phyloP scores from a whole-genome alignment of 2,113 vertebrate genomes.

The Polypterus senegalus region DNA sequence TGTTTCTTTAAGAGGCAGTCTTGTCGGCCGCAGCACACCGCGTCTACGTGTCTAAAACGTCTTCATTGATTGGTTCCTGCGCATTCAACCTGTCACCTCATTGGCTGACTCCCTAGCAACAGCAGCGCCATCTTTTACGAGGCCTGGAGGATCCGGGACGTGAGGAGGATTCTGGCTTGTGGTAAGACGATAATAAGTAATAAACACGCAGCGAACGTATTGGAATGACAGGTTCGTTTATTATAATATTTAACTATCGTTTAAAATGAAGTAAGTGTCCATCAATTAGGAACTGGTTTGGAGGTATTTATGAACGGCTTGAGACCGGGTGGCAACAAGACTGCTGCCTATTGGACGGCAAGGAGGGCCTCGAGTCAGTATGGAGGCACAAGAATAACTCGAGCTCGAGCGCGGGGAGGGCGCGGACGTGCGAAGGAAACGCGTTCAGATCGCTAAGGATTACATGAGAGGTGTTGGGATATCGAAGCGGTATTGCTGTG shows the following conservation, averaged over 20 bases:
- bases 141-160: slow-evolving; percentile 22
- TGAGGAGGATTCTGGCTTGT: slow-evolving; percentile 11
- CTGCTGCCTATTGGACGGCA: slow-evolving; percentile 56
- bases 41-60: slow-evolving; percentile 51
- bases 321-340: slow-evolving; percentile 61
- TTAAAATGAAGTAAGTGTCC: slow-evolving; percentile 8
- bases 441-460: too few relatives aligned
- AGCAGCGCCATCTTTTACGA: slow-evolving; percentile 45
- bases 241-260: not conserved
- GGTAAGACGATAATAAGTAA: slow-evolving; percentile 16
- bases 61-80: slow-evolving; percentile 30
- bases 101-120: slow-evolving; percentile 43
- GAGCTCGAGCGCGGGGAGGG: slow-evolving; percentile 21
- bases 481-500: too few relatives aligned
- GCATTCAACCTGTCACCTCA: slow-evolving; percentile 30
- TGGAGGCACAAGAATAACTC: slow-evolving; percentile 44
- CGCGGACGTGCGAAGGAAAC: slow-evolving; percentile 9
- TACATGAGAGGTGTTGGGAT: too few relatives aligned
- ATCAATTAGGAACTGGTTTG: slow-evolving; percentile 17
- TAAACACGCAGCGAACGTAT: slow-evolving; percentile 5
- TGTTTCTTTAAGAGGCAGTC: slow-evolving; percentile 12
- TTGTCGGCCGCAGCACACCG: not conserved
- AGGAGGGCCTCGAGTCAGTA: slow-evolving; percentile 39
- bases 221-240: not conserved
- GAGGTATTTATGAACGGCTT: slow-evolving; percentile 10